Evolutionary conservation across 2,113 vertebrate species (phyloP).

Genomic region (Mustela nigripes): DNA sequence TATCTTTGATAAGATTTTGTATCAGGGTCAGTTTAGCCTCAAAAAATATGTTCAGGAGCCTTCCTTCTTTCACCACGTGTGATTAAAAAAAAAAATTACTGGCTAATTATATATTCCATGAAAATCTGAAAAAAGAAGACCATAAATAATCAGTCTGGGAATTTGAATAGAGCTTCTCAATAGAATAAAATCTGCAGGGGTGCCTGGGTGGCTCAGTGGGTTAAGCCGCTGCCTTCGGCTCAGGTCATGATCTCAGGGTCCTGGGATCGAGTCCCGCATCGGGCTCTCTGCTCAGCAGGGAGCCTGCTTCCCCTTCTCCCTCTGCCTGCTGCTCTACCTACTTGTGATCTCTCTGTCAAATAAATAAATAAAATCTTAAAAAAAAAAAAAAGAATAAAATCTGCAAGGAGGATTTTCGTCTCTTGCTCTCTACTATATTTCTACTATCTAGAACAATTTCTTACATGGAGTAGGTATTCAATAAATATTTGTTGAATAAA

Average conservation of each 20-base stretch:
- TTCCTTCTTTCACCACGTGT: neutral
- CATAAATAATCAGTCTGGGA: neutral
- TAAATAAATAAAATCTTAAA: too few species aligned
- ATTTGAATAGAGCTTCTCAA: constrained; percentile 27
- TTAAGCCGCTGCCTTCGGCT: too few species aligned
- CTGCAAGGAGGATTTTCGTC: neutral
- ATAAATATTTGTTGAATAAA: constrained; percentile 3
- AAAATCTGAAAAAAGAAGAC: neutral
- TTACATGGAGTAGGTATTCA: neutral
- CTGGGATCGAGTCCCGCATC: too few species aligned
- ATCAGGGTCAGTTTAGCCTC: neutral
- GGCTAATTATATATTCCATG: neutral
- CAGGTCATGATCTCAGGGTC: too few species aligned
- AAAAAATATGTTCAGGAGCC: neutral
- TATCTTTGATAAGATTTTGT: constrained; percentile 48
- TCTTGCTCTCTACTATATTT: neutral
- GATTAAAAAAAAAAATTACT: neutral
- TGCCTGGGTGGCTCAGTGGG: too few species aligned
- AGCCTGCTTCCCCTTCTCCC: too few species aligned
- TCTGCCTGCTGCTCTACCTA: too few species aligned
- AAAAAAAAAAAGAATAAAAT: neutral
- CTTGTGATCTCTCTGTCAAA: too few species aligned
- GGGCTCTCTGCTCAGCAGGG: too few species aligned
- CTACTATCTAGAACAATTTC: neutral
- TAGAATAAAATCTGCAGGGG: neutral